These are phyloP conservation scores for Neomonachus schauinslandi DNA, from an alignment of 2,113 vertebrate genomes.

Conservation along the genomic window DNA sequence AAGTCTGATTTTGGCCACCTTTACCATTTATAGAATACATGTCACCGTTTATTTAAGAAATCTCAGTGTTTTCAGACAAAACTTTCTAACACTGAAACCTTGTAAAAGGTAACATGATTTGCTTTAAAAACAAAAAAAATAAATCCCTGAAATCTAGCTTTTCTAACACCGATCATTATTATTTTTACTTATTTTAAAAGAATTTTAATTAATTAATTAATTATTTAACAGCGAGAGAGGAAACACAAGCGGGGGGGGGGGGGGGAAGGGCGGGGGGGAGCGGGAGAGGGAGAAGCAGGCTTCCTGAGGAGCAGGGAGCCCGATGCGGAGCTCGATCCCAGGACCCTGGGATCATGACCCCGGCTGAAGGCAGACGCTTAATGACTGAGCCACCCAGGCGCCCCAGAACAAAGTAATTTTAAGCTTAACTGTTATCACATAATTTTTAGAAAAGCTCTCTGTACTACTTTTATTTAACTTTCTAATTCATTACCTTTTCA, in stretches of 20 bases:
- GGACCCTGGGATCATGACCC: too few relatives aligned
- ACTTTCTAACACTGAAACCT: neutral
- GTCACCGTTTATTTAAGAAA: constrained; percentile 3
- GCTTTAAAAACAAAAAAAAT: neutral
- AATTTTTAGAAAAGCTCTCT: neutral
- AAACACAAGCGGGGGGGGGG: too few relatives aligned
- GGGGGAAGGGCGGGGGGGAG: too few relatives aligned
- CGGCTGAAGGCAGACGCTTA: too few relatives aligned
- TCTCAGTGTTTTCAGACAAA: neutral
- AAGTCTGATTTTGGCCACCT: constrained; percentile 11
- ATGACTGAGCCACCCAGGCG: too few relatives aligned
- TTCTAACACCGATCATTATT: neutral
- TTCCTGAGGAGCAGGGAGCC: too few relatives aligned
- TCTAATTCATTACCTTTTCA: constrained; percentile 89
- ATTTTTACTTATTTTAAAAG: constrained; percentile 34
- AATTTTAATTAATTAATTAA: neutral
- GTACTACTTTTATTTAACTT: neutral
- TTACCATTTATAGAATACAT: constrained; percentile 10
- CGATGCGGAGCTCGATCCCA: too few relatives aligned
- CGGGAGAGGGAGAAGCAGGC: too few relatives aligned
- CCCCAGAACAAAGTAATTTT: neutral
- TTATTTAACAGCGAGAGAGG: too few relatives aligned
- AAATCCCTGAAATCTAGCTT: constrained; percentile 8
- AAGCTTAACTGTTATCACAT: neutral
- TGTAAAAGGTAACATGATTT: constrained; percentile 6